Conservation (phyloP, 2,797 vertebrate species). For the Graptemys geographica region DNA sequence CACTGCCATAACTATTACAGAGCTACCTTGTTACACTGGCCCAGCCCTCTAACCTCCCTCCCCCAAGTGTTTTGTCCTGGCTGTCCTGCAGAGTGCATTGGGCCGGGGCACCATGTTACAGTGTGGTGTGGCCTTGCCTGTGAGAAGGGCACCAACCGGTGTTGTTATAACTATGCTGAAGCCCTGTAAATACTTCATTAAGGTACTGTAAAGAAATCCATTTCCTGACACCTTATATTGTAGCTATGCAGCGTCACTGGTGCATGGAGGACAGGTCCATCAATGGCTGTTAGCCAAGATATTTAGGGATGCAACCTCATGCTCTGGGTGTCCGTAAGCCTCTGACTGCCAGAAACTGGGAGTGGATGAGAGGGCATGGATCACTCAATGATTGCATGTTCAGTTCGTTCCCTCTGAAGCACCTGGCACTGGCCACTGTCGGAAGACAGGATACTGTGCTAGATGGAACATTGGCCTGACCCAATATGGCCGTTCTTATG, state of each 20-base stretch:
- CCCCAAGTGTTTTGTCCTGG: not conserved
- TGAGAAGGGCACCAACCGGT: not conserved
- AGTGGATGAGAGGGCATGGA: too few relatives aligned
- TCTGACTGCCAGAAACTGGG: too few relatives aligned
- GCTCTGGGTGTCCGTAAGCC: too few relatives aligned
- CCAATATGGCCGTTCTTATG: too few relatives aligned
- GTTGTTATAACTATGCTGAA: not conserved
- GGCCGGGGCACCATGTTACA: not conserved
- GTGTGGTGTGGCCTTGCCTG: not conserved
- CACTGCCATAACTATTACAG: not conserved
- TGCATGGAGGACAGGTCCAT: too few relatives aligned
- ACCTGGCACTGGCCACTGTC: too few relatives aligned
- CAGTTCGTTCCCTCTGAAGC: too few relatives aligned
- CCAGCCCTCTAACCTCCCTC: not conserved
- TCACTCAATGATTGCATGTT: too few relatives aligned
- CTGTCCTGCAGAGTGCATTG: not conserved
- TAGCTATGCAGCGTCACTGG: not conserved
- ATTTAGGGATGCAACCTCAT: too few relatives aligned
- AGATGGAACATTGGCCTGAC: too few relatives aligned
- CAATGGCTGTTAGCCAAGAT: too few relatives aligned
- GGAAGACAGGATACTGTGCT: too few relatives aligned
- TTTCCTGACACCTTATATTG: not conserved
- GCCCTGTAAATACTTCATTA: not conserved
- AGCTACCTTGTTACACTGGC: not conserved
- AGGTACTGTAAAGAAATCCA: not conserved